Evolutionary conservation across 2,797 vertebrate genomes (phyloP), one percentile per base, ranked within the genome.

Genomic region (Yasuhikotakia modesta): DNA sequence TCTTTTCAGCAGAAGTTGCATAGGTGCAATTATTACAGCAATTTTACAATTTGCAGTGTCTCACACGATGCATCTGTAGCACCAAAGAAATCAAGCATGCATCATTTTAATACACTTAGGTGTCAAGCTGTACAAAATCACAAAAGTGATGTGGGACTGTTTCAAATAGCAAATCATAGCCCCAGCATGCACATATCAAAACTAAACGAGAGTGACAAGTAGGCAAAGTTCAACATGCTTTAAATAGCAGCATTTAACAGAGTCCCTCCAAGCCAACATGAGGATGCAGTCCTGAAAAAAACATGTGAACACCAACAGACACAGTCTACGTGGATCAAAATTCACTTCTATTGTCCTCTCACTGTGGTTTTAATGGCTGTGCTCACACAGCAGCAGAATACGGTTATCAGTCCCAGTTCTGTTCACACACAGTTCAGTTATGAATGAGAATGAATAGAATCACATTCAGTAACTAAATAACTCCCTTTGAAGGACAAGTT

Each of bases 151-250:
- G 52, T 53, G 48, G 21, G 39, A 45, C 64, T 60, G 24, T 77
- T 75, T 77, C 24, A 58, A 58, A 77, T 77, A 32, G 45, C 55
- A 61, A 48, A 24, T 69, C 65, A 61, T 69, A 27, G 22, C 66
- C 65, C 53, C 21, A 55, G 14, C 57, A 27, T 66, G 64, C 50
- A 50, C 50, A 39, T 39, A 14, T 58, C n/a, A 68, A 76, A 73
- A 52, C n/a, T 53, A 55, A 73, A 27, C 13, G 66, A 78, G 70
- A 55, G 17, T 68, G 66, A 70, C 58, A 50, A 19, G 61, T 53
- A 46, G 24, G 22, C 67, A 66, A 75, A 78, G 70, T 80, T 73
- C 65, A 83, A 35, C 35, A 13, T 63, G 65, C 55, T 70, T 70
- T 70, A 73, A 74, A 83, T 66, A 60, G 70, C 55, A 78, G 11